Conservation (phyloP, 1,140 invertebrate genomes). For the Macrotrachela quadricornifera region DNA sequence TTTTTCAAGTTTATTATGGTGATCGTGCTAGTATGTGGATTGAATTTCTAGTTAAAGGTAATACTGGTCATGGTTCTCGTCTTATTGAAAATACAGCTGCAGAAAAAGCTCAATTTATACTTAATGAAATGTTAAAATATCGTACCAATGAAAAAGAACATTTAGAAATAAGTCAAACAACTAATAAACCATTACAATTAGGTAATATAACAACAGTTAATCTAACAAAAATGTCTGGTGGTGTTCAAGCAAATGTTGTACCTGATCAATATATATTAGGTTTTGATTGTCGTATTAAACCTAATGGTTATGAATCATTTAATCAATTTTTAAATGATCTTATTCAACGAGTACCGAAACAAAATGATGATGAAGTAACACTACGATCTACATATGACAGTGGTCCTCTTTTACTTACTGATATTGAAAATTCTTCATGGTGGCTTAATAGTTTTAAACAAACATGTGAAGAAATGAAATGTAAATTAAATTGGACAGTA, state of each 20-base stretch:
- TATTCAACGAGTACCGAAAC: too few species aligned
- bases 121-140: too few species aligned
- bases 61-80: constrained; percentile 66
- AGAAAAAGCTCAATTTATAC: constrained; percentile 39
- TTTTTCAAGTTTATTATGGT: constrained; percentile 50
- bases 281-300: constrained; percentile 7
- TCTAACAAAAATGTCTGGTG: constrained; percentile 57
- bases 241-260: constrained; percentile 70
- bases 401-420: too few species aligned
- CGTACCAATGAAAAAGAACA: too few species aligned
- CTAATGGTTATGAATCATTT: not conserved
- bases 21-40: constrained; percentile 39
- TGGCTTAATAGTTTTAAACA: too few species aligned
- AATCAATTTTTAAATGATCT: too few species aligned
- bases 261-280: constrained; percentile 49
- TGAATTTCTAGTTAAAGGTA: constrained; percentile 47
- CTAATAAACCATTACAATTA: constrained; percentile 17
- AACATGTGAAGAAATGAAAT: too few species aligned
- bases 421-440: too few species aligned
- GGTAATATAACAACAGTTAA: constrained; percentile 73
- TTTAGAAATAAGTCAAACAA: too few species aligned
- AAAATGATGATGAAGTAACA: too few species aligned
- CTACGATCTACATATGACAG: too few species aligned
- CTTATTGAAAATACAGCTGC: constrained; percentile 55
- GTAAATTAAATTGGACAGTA: constrained; percentile 32